Percentiles rank a stretch among this genome's conserved stretches.
phyloP scores from a whole-genome alignment of 2,797 vertebrate species.

The Phylloscopus collybita region DNA sequence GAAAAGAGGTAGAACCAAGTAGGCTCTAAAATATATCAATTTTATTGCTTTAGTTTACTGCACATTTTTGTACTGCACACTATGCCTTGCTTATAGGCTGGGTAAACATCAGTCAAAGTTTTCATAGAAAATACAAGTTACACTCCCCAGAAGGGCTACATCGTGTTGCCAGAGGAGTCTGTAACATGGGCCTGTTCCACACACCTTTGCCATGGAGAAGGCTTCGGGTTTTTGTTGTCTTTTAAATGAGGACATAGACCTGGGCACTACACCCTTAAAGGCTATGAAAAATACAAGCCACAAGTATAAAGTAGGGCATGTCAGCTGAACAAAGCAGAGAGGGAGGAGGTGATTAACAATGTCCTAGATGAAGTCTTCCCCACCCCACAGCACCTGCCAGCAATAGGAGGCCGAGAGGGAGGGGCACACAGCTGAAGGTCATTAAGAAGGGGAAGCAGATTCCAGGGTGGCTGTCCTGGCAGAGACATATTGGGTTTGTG shows the following conservation, averaged over 20 bases:
- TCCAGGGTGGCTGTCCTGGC: conserved; percentile 8
- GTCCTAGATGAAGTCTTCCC: not conserved
- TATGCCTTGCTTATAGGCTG: not conserved
- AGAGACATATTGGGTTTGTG: not conserved
- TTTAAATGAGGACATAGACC: not conserved
- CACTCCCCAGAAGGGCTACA: not conserved
- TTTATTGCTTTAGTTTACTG: not conserved
- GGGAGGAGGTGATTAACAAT: not conserved
- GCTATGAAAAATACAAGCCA: not conserved
- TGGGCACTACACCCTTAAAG: not conserved
- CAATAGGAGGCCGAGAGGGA: not conserved
- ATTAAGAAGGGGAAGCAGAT: conserved; percentile 42
- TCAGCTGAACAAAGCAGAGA: not conserved
- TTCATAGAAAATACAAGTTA: not conserved
- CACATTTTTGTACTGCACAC: not conserved
- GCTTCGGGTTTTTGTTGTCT: rapidly evolving
- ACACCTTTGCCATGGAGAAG: not conserved
- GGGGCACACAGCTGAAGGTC: conserved; percentile 46
- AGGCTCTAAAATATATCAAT: not conserved
- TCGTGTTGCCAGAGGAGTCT: not conserved
- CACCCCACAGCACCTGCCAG: conserved; percentile 44
- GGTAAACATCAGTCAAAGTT: not conserved
- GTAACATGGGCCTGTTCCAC: not conserved
- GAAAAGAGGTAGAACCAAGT: not conserved
- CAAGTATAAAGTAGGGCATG: not conserved